Conservation (phyloP, 1,140 invertebrate genomes). For the Ptiloglossa arizonensis region DNA sequence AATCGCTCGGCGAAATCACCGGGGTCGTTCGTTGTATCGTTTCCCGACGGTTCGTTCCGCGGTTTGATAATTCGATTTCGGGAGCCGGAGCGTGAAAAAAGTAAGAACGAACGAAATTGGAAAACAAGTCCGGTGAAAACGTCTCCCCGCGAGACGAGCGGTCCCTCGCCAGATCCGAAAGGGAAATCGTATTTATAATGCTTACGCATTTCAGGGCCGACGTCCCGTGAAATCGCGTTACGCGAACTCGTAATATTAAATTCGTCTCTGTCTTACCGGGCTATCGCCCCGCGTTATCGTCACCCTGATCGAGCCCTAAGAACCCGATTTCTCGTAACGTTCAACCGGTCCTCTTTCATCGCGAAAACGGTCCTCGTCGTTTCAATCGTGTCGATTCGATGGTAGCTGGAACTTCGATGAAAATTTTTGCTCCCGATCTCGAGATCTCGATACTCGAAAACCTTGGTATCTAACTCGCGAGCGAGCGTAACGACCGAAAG, state of each 20-base stretch:
- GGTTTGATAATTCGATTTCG: constrained; percentile 48
- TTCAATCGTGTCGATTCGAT: too few species aligned
- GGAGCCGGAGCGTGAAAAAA: constrained; percentile 38
- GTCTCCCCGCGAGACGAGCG: constrained; percentile 37
- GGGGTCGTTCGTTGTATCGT: background rate
- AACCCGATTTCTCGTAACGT: constrained; percentile 52
- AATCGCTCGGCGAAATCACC: too few species aligned
- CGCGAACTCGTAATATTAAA: constrained; percentile 72
- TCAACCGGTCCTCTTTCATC: too few species aligned
- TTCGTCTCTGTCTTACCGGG: constrained; percentile 61
- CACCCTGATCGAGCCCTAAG: constrained; percentile 55
- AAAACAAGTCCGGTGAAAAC: constrained; percentile 63
- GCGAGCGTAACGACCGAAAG: background rate
- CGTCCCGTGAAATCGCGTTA: constrained; percentile 72
- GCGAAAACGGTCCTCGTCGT: too few species aligned
- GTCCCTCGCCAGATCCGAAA: constrained; percentile 42
- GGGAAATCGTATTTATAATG: constrained; percentile 74
- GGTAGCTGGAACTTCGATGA: too few species aligned
- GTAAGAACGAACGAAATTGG: constrained; percentile 57
- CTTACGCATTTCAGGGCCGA: constrained; percentile 66
- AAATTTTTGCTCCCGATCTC: too few species aligned
- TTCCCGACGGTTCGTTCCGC: background rate
- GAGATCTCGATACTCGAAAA: too few species aligned
- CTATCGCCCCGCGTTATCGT: constrained; percentile 61
- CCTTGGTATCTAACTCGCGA: too few species aligned